A percentile compares a stretch with the other conserved stretches of the same genome.
Evolutionary conservation across 2,113 vertebrate genomes (phyloP).

Genomic region (Eulemur rufifrons): DNA sequence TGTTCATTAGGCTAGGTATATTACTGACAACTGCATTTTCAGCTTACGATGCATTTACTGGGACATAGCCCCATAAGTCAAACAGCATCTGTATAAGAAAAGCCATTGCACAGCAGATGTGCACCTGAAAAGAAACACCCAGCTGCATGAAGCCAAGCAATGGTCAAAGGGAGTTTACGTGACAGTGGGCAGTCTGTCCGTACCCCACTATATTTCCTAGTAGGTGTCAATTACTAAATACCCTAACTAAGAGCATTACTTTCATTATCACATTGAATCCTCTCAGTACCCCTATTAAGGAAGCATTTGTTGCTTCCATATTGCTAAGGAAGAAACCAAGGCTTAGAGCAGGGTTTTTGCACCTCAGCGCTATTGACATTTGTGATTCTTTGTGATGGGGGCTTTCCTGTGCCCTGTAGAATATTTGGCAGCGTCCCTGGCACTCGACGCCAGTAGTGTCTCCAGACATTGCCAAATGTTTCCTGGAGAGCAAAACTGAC

Average conservation of each 20-base stretch:
- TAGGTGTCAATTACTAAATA: not conserved
- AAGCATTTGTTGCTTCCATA: not conserved
- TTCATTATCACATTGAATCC: not conserved
- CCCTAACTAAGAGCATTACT: not conserved
- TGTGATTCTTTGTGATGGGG: not conserved
- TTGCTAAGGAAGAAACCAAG: not conserved
- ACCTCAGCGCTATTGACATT: too few relatives aligned
- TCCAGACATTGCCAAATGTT: not conserved
- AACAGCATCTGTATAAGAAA: not conserved
- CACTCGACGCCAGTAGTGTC: not conserved
- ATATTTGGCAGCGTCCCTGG: too few relatives aligned
- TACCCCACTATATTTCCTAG: not conserved
- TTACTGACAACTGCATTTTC: not conserved
- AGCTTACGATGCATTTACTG: not conserved
- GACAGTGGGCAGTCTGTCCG: not conserved
- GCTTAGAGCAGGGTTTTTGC: not conserved
- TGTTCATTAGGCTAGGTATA: not conserved
- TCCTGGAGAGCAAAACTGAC: not conserved
- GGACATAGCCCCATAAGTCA: not conserved
- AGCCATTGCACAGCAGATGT: accelerated
- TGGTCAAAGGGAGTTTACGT: not conserved
- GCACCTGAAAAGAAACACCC: not conserved
- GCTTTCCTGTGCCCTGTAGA: too few relatives aligned
- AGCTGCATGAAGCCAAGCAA: not conserved
- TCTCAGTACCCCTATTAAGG: not conserved